Evolutionary conservation across 2,888 invertebrate species (phyloP).

Genomic region (Bedellia somnulentella): DNA sequence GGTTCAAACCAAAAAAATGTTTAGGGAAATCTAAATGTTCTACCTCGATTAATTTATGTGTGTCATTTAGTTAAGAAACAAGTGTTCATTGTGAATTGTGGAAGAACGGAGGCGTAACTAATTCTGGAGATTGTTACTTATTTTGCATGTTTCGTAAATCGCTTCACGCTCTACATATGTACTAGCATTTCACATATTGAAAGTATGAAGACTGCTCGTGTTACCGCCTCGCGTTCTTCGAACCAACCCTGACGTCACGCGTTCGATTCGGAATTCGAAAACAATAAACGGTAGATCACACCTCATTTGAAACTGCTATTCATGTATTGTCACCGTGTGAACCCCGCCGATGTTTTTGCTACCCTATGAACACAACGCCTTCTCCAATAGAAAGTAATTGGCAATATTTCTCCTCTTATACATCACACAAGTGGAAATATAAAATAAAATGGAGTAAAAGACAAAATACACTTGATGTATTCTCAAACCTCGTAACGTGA

Average conservation of each 20-base stretch:
- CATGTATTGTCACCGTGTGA: conserved; percentile 37
- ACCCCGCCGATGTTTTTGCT: conserved; percentile 23
- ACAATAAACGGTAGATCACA: conserved; percentile 42
- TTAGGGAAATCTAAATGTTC: too few relatives aligned
- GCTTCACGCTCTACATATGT: conserved; percentile 53
- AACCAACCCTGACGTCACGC: conserved; percentile 20
- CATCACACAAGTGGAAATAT: too few relatives aligned
- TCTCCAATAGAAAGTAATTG: conserved; percentile 49
- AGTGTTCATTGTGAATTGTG: conserved; percentile 40
- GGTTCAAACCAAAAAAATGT: too few relatives aligned
- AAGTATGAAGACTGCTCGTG: conserved; percentile 41
- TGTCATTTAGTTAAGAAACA: conserved; percentile 42
- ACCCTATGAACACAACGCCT: conserved; percentile 23
- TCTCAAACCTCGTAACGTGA: conserved; percentile 36
- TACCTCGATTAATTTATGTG: conserved; percentile 33
- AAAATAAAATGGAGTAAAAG: too few relatives aligned
- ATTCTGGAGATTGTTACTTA: conserved; percentile 57
- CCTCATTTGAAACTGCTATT: conserved; percentile 16
- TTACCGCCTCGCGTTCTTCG: conserved; percentile 11
- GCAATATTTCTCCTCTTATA: conserved; percentile 24
- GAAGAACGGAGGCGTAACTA: conserved; percentile 54
- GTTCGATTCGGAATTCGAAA: conserved; percentile 31
- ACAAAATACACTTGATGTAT: too few relatives aligned
- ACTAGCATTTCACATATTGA: conserved; percentile 37
- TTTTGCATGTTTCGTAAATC: conserved; percentile 61